A percentile compares a stretch with the other conserved stretches of the same genome.
These are phyloP conservation scores for Pterostichus madidus DNA, from an alignment of 2,888 invertebrate genomes.

Conservation along the genomic window DNA sequence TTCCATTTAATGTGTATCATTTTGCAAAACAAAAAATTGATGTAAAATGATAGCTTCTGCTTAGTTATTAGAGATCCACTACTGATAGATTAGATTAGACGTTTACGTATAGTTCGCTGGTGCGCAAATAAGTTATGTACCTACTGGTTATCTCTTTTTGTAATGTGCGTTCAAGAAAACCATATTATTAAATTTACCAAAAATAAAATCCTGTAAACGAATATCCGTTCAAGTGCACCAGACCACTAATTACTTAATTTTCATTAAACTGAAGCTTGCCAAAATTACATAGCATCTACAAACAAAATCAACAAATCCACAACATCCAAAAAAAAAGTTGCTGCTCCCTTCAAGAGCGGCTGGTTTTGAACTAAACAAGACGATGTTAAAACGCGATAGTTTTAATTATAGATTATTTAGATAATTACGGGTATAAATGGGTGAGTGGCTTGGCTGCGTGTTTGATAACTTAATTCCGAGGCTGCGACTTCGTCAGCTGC, in stretches of 20 bases:
- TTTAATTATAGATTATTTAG: slow-evolving; percentile 73
- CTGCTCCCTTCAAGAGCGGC: slow-evolving; percentile 12
- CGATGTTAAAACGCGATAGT: slow-evolving; percentile 70
- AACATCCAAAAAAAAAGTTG: slow-evolving; percentile 9
- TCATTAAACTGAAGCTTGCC: slow-evolving; percentile 38
- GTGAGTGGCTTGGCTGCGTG: slow-evolving; percentile 69
- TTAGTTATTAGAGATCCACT: no score
- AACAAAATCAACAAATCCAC: slow-evolving; percentile 27
- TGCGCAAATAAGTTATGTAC: no score
- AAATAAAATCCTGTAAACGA: slow-evolving; percentile 23
- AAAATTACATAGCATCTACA: slow-evolving; percentile 37
- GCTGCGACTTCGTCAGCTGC: slow-evolving; percentile 71
- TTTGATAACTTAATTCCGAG: slow-evolving; percentile 72
- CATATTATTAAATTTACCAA: slow-evolving; percentile 35
- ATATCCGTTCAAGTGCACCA: slow-evolving; percentile 29
- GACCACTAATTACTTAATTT: slow-evolving; percentile 43
- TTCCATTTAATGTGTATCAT: no score
- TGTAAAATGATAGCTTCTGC: no score
- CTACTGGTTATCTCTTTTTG: no score
- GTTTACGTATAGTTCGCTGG: no score
- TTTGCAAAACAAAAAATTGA: no score
- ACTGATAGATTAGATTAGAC: no score
- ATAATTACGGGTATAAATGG: slow-evolving; percentile 71
- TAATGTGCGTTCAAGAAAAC: background rate
- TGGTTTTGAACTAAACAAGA: slow-evolving; percentile 62